These are phyloP conservation scores for Pyrocoelia pectoralis DNA, from an alignment of 2,888 invertebrate species.

Conservation along the genomic window DNA sequence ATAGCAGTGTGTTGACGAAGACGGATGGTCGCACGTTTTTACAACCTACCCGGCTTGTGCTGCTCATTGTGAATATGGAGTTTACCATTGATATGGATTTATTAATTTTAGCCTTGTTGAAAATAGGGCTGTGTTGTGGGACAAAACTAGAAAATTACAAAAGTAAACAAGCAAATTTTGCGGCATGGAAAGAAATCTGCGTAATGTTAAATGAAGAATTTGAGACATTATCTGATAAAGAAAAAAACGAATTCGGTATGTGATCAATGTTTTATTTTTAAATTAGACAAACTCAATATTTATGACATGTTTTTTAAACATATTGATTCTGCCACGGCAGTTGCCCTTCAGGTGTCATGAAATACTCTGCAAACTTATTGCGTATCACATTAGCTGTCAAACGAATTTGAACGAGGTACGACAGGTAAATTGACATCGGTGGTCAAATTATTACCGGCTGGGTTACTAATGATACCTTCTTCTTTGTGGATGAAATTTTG, in stretches of 20 bases:
- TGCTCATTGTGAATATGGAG: background rate
- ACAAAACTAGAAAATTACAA: background rate
- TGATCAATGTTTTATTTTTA: background rate
- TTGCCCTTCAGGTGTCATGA: background rate
- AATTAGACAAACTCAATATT: too few species aligned
- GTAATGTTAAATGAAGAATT: background rate
- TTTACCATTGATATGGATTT: background rate
- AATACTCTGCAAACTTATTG: conserved; percentile 9
- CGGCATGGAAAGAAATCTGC: background rate
- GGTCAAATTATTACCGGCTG: background rate
- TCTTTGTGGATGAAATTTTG: conserved; percentile 10
- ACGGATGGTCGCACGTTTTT: background rate
- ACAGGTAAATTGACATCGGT: background rate
- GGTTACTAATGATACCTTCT: conserved; percentile 2
- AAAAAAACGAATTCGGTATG: background rate
- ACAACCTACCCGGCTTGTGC: background rate
- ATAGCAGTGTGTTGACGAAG: background rate
- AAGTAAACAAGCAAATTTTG: background rate
- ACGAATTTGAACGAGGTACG: background rate
- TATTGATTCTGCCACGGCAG: conserved; percentile 1
- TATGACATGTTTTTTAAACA: conserved; percentile 4
- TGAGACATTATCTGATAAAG: background rate
- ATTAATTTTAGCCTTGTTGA: background rate
- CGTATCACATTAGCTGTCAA: background rate
- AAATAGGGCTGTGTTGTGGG: background rate